phyloP scores from a whole-genome alignment of 2,113 vertebrate genomes.

The Myotis davidii region DNA sequence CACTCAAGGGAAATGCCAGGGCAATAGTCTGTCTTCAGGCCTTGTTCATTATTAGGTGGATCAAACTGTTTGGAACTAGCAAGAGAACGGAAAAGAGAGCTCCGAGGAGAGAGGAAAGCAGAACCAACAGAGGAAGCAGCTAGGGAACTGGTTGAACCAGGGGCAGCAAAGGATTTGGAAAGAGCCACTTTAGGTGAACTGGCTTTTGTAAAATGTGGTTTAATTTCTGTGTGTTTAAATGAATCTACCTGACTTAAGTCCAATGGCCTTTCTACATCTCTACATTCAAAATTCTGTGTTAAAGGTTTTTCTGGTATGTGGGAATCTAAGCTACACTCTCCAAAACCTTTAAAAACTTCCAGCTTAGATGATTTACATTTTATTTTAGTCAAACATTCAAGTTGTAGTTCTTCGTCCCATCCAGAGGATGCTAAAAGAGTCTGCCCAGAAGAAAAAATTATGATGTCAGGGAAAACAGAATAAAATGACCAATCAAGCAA shows the following conservation, averaged over 20 bases:
- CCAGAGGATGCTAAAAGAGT: not conserved
- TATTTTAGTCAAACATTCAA: rapidly evolving
- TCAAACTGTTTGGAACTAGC: rapidly evolving
- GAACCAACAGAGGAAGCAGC: rapidly evolving
- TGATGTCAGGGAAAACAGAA: not conserved
- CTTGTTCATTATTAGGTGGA: not conserved
- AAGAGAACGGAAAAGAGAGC: not conserved
- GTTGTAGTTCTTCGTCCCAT: not conserved
- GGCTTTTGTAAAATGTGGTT: rapidly evolving
- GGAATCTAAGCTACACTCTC: rapidly evolving
- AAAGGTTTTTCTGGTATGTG: no score
- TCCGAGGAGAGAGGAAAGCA: rapidly evolving
- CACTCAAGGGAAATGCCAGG: rapidly evolving
- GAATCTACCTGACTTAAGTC: not conserved
- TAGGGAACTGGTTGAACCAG: rapidly evolving
- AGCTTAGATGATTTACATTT: rapidly evolving
- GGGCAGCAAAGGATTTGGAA: rapidly evolving
- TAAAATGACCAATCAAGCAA: not conserved
- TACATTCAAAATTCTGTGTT: rapidly evolving
- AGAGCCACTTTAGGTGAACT: rapidly evolving
- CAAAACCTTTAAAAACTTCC: not conserved
- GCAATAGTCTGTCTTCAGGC: rapidly evolving
- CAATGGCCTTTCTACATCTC: not conserved
- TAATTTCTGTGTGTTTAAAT: rapidly evolving
- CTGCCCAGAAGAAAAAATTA: conserved; percentile 19